phyloP scores from a whole-genome alignment of 2,888 invertebrate species.

The Smittia aterrima region DNA sequence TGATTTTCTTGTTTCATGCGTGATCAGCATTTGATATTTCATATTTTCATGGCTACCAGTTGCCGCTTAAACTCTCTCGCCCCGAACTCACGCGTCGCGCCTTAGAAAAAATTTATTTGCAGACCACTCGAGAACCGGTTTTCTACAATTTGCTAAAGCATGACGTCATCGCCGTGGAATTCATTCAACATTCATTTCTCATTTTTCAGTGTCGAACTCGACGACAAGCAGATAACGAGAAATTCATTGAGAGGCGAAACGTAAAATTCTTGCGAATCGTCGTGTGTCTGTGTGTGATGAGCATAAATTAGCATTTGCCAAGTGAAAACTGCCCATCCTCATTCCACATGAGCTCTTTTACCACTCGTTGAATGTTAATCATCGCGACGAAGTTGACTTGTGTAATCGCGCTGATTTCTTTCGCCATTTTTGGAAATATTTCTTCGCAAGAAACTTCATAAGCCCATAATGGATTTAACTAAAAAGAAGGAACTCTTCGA shows the following conservation, averaged over 20 bases:
- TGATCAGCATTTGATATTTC: constrained; percentile 1
- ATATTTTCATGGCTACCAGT: constrained; percentile 14
- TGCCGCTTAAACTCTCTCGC: not conserved
- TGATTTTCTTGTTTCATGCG: constrained; percentile 6
- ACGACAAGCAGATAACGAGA: constrained; percentile 10
- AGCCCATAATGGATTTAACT: not conserved
- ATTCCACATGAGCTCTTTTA: not conserved
- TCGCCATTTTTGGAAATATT: constrained; percentile 1
- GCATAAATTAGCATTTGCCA: constrained; percentile 9
- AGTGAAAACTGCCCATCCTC: not conserved
- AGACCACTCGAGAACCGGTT: not conserved
- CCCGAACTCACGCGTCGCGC: not conserved
- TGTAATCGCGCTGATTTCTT: not conserved
- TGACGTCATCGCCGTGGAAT: constrained; percentile 6
- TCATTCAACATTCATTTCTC: constrained; percentile 1
- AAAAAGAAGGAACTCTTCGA: not conserved
- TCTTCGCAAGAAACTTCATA: not conserved
- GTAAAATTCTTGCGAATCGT: constrained; percentile 1
- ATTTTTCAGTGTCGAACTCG: not conserved
- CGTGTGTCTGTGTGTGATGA: not conserved
- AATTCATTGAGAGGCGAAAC: not conserved
- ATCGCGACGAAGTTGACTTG: not conserved
- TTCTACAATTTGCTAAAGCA: not conserved
- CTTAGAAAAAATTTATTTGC: not conserved
- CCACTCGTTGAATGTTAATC: not conserved